phyloP scores from a whole-genome alignment of 2,888 invertebrate species.

The Cremastobaeus sp. region DNA sequence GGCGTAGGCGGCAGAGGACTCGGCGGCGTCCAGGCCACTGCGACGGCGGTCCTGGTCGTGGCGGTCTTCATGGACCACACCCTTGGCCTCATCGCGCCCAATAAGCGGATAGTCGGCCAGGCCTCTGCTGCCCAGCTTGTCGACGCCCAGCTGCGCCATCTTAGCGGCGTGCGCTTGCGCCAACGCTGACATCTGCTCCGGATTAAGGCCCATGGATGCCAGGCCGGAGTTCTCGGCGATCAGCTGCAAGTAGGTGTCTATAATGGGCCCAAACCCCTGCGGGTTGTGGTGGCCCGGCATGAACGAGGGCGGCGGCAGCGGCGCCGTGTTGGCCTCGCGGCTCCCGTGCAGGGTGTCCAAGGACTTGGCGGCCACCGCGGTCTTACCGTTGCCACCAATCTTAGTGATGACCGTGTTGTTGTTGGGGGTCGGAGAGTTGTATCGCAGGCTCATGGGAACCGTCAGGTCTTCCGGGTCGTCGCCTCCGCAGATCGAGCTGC shows the following conservation, averaged over 20 bases:
- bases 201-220: conserved; percentile 82
- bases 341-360: conserved; percentile 82
- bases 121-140: conserved; percentile 69
- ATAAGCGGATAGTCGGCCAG: conserved; percentile 74
- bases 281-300: conserved; percentile 66
- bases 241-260: conserved; percentile 93
- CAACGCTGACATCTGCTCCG: conserved; percentile 82
- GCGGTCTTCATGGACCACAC: conserved; percentile 72
- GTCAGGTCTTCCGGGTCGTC: conserved; percentile 92
- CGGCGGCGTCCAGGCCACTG: conserved; percentile 68
- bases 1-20: conserved; percentile 74
- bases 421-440: conserved; percentile 83
- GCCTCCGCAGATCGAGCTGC: conserved; percentile 86
- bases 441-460: conserved; percentile 81
- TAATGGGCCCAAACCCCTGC: conserved; percentile 84
- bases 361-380: conserved; percentile 84
- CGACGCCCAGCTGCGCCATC: conserved; percentile 86
- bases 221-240: conserved; percentile 90
- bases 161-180: conserved; percentile 88
- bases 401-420: conserved; percentile 79
- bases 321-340: conserved; percentile 85
- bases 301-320: conserved; percentile 75
- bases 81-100: conserved; percentile 73
- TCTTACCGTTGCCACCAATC: conserved; percentile 67
- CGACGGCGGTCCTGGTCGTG: conserved; percentile 67